These are phyloP conservation scores for Torymus tubicola DNA, from an alignment of 2,888 invertebrate species.

Conservation along the genomic window DNA sequence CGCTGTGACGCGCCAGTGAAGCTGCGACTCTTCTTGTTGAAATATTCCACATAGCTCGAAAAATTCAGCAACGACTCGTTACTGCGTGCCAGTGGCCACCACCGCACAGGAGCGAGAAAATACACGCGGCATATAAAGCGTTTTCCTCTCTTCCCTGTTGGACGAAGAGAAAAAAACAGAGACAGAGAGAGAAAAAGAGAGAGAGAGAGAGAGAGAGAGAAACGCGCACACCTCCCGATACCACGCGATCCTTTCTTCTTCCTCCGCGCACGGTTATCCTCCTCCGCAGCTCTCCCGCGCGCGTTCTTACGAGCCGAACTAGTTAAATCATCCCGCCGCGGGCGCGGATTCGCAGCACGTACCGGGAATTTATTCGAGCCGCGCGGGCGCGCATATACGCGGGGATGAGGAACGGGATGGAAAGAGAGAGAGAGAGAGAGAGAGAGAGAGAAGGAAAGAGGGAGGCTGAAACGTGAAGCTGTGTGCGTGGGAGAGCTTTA, in stretches of 20 bases:
- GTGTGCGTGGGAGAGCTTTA: constrained; percentile 20
- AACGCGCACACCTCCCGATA: background rate
- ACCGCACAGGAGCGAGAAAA: background rate
- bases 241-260: background rate
- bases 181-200: too few relatives aligned
- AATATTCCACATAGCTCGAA: too few relatives aligned
- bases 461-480: background rate
- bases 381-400: constrained; percentile 64
- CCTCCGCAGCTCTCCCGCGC: constrained; percentile 21
- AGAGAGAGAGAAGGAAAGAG: constrained; percentile 4
- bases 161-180: too few relatives aligned
- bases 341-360: constrained; percentile 71
- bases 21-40: background rate
- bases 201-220: too few relatives aligned
- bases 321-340: background rate
- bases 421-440: constrained; percentile 6
- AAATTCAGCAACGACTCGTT: background rate
- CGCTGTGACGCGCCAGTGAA: constrained; percentile 5
- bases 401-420: background rate
- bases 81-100: background rate
- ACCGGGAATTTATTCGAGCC: constrained; percentile 72
- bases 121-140: constrained; percentile 14
- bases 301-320: too few relatives aligned
- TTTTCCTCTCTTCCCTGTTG: too few relatives aligned
- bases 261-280: background rate